A percentile compares a stretch with the other conserved stretches of the same genome.
Conservation (phyloP, 2,797 vertebrate genomes). For the Microctenopoma lineatum region DNA sequence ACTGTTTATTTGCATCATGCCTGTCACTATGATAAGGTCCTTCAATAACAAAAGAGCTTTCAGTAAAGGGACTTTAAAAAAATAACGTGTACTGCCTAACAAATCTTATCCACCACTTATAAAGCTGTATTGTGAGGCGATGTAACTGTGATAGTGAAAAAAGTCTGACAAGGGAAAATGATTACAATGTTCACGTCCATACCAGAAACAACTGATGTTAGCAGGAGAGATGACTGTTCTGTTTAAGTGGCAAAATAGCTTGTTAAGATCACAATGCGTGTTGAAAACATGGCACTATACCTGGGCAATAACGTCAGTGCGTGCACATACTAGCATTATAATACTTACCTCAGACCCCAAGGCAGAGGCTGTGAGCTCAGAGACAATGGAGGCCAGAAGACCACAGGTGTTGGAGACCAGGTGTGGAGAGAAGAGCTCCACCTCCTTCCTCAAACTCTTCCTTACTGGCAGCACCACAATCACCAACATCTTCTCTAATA, state of each 20-base stretch:
- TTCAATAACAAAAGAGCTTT: conserved; percentile 15
- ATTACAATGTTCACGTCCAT: conserved; percentile 1
- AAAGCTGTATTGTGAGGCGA: neutral
- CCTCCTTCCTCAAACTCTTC: conserved; percentile 94
- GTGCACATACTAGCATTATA: neutral
- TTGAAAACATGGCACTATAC: neutral
- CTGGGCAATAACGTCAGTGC: neutral
- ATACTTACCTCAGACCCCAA: conserved; percentile 93
- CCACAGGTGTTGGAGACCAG: conserved; percentile 98
- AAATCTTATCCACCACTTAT: neutral
- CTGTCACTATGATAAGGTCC: conserved; percentile 6
- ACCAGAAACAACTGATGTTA: neutral
- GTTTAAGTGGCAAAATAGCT: neutral
- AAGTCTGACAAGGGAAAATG: neutral
- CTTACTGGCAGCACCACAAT: conserved; percentile 97
- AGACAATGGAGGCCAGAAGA: conserved; percentile 95
- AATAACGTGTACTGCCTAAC: neutral
- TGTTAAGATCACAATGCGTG: neutral
- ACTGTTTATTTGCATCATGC: conserved; percentile 3
- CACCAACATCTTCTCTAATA: conserved; percentile 98
- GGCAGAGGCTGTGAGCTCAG: conserved; percentile 96
- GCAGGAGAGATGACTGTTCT: neutral
- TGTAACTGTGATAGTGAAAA: neutral
- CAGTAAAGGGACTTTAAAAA: neutral
- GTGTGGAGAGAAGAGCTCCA: conserved; percentile 97